Percentiles rank a stretch among this genome's conserved stretches.
phyloP scores from a whole-genome alignment of 2,797 vertebrate species.

The Pseudocheirus occidentalis region DNA sequence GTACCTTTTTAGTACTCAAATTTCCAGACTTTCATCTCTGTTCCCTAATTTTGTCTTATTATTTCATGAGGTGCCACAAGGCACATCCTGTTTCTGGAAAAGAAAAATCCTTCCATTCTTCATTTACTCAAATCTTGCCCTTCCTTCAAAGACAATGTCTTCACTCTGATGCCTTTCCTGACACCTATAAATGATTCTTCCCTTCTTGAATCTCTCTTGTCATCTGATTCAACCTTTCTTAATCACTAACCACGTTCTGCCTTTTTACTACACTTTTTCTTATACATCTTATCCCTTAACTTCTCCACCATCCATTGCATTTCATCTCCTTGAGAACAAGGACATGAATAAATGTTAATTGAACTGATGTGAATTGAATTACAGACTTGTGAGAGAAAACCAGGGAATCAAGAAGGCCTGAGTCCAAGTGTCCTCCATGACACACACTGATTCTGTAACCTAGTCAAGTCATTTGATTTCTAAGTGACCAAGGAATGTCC shows the following conservation, averaged over 20 bases:
- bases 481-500: not conserved
- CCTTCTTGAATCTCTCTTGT: not conserved
- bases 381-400: not conserved
- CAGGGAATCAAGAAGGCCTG: not conserved
- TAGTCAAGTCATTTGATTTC: not conserved
- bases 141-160: not conserved
- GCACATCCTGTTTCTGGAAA: not conserved
- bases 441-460: not conserved
- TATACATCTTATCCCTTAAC: not conserved
- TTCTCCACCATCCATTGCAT: not conserved
- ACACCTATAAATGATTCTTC: not conserved
- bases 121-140: not conserved
- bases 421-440: not conserved
- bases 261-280: not conserved
- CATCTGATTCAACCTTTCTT: not conserved
- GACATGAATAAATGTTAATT: not conserved
- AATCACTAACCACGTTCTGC: not conserved
- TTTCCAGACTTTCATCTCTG: not conserved
- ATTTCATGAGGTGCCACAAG: not conserved
- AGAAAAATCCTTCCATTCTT: not conserved
- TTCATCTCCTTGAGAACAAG: not conserved
- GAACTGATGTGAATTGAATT: not conserved
- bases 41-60: not conserved
- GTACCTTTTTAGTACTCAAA: not conserved
- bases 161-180: not conserved